Base-by-base conservation (phyloP, 2,113 vertebrate species). In the Pipa parva region DNA sequence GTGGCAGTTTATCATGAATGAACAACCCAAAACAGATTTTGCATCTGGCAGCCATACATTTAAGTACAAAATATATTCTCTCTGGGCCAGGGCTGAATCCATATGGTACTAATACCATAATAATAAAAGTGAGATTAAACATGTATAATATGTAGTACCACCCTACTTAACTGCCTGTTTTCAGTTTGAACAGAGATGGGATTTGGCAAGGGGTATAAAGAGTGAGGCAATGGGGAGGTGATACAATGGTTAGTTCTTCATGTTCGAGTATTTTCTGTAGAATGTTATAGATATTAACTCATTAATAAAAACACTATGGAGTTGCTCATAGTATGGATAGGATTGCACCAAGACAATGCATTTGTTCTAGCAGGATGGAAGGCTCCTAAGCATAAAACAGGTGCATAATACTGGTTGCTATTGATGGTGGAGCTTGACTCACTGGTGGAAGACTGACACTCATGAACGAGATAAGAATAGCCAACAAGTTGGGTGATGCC, bases 61-160 rank as follows among this genome's bases (percentile, higher is more conserved):
- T n/a, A 21, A 28, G 36, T 18, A 18, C 24, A 39, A 33, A 57
- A 70, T 70, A 31, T 60, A 54, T 70, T 70, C 57, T 48, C 48
- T 31, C 33, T 36, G 27, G 56, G 31, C 37, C 22, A 52, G 65
- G 66, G 66, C 48, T 70, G 66, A 22, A 54, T 58, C 60, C 66
- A 70, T 70, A 59, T 70, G 66, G 66, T 70, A 52, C 33, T 70
- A 70, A 70, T 70, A 61, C 57, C 48, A 31, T 21, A 52, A 25
- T 45, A 61, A 70, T 70, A 70, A 61, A 61, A 70, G 18, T 13
- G 48, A 70, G 66, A 70, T 70, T 70, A 70, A 70, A 61, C 50
- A 42, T 42, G 49, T 56, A 60, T 61, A 61, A 42, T 29, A 54
- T 54, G 66, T 28, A 45, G 66, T 29, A 70, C 66, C 66, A 70